These are phyloP conservation scores for Craniophora ligustri DNA, from an alignment of 2,888 invertebrate species.

Conservation along the genomic window DNA sequence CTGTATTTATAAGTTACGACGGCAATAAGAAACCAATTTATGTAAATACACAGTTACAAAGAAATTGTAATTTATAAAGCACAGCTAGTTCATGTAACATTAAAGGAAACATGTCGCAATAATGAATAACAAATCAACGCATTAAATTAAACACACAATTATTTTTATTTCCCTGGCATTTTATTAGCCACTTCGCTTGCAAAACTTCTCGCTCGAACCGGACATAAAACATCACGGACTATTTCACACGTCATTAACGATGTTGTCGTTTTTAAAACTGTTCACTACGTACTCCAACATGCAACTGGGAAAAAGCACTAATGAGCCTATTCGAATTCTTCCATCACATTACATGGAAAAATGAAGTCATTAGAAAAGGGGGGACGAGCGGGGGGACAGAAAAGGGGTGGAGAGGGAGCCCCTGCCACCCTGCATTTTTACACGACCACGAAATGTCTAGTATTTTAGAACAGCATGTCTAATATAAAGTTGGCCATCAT, in stretches of 20 bases:
- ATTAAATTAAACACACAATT: too few species aligned
- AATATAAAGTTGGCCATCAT: slow-evolving; percentile 65
- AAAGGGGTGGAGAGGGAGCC: slow-evolving; percentile 14
- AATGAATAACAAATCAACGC: too few species aligned
- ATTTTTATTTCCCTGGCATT: slow-evolving; percentile 32
- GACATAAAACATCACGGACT: slow-evolving; percentile 58
- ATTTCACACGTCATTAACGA: slow-evolving; percentile 64
- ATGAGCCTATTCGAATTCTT: slow-evolving; percentile 62
- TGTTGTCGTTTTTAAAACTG: slow-evolving; percentile 59
- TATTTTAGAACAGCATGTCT: slow-evolving; percentile 54
- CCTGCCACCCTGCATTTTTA: slow-evolving; percentile 60
- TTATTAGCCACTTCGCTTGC: slow-evolving; percentile 31
- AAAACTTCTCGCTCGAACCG: slow-evolving; percentile 39
- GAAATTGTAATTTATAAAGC: too few species aligned
- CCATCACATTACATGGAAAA: slow-evolving; percentile 63
- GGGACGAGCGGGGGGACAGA: too few species aligned
- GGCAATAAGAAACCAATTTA: too few species aligned
- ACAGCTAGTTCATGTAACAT: too few species aligned
- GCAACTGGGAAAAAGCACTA: slow-evolving; percentile 57
- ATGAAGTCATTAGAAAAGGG: slow-evolving; percentile 68
- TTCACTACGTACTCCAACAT: slow-evolving; percentile 63
- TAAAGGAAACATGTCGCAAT: too few species aligned
- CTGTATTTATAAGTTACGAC: too few species aligned
- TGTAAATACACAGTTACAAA: too few species aligned
- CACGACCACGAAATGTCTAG: slow-evolving; percentile 61